Evolutionary conservation across 2,797 vertebrate species (phyloP).

Genomic region (Limnodromus scolopaceus): DNA sequence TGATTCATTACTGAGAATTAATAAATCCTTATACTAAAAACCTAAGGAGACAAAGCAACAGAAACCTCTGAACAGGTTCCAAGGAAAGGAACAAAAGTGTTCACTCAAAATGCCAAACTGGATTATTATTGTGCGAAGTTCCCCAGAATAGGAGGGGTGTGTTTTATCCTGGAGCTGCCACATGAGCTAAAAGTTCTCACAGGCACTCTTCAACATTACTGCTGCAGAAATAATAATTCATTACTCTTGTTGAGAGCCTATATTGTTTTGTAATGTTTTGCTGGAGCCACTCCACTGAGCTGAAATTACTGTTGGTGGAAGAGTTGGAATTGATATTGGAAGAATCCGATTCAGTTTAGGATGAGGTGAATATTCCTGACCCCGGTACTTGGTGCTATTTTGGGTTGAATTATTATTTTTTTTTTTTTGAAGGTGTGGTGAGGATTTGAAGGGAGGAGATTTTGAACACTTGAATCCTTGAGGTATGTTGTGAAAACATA

Average conservation of each 20-base stretch:
- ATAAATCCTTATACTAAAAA: constrained; percentile 26
- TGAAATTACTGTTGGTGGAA: neutral
- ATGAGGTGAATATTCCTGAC: neutral
- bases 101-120: neutral
- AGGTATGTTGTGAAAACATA: neutral
- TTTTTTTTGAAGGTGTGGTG: neutral
- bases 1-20: neutral
- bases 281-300: neutral
- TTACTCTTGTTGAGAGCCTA: neutral
- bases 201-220: neutral
- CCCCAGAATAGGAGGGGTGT: neutral
- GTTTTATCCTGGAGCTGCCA: neutral
- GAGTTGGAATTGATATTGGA: neutral
- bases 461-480: neutral
- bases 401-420: neutral
- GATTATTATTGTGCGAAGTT: neutral
- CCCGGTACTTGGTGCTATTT: neutral
- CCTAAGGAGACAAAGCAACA: neutral
- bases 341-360: neutral
- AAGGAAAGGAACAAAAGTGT: neutral
- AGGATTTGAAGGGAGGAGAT: neutral
- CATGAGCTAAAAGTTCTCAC: neutral
- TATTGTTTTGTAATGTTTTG: neutral
- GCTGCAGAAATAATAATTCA: neutral
- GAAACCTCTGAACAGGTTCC: neutral